Evolutionary conservation across 1,140 invertebrate genomes (phyloP), one percentile per base, ranked within the genome.

Genomic region (Orchestia grillus): DNA sequence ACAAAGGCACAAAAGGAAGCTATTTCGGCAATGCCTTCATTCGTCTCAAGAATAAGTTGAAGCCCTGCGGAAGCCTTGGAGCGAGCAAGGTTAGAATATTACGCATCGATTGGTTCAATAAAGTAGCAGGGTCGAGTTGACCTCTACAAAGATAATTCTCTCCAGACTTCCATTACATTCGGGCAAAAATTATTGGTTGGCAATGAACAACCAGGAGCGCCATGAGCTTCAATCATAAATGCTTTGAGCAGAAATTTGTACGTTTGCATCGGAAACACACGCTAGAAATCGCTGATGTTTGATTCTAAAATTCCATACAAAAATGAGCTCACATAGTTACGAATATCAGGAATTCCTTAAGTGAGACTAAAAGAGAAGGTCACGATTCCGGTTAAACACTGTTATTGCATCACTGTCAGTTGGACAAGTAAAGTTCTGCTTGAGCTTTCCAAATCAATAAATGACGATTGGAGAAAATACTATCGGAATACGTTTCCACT

Each of bases 11-110:
- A 77, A 77, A 77, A 77, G 62, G 28, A 77, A 28, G 62, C 62
- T 36, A 77, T 77, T 77, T 77, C 62, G 62, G 62, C 62, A 77
- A 77, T 77, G 62, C 62, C 62, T 77, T 77, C 62, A 77, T 77
- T 77, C 62, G 62, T 77, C 62, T 77, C 62, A 77, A 77, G 62
- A 77, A 77, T 77, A 77, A 77, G 62, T 77, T 77, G 62, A 77
- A 77, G 62, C 62, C 62, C 62, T 36, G 62, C 28, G 62, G 62
- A 23, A 77, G 62, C 62, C 62, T 77, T 77, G 28, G 62, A 77
- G 62, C 62, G 62, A 77, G 62, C 15, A 77, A 77, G 62, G 62
- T 77, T 77, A 77, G 62, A 77, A 77, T 77, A 77, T 77, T 77
- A 77, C 28, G 62, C 62, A 77, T 77, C 62, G 62, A 77, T 77